These are phyloP conservation scores for Pseudopleuronectes americanus DNA, from an alignment of 2,797 vertebrate genomes.

Conservation along the genomic window DNA sequence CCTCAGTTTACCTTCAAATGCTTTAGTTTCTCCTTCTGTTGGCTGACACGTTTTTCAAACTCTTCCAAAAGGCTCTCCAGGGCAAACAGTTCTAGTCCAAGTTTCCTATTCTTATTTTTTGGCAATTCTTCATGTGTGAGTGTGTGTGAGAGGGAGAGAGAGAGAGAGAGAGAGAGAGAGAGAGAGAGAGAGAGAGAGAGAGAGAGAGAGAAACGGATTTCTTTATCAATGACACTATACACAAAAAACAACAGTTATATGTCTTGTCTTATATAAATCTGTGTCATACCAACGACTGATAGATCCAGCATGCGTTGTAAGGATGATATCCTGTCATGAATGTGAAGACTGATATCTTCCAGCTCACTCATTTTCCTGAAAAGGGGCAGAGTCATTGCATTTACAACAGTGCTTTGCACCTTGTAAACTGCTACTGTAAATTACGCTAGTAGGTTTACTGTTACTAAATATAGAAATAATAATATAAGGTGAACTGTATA, in stretches of 20 bases:
- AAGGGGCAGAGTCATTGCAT: background rate
- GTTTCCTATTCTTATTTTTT: constrained; percentile 55
- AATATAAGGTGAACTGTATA: too few relatives aligned
- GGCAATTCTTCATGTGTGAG: constrained; percentile 50
- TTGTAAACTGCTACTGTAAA: background rate
- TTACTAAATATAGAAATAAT: too few relatives aligned
- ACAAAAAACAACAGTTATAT: background rate
- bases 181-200: background rate
- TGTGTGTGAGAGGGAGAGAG: background rate
- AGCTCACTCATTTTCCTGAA: constrained; percentile 67
- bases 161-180: background rate
- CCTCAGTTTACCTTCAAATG: constrained; percentile 62
- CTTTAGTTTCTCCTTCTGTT: constrained; percentile 55
- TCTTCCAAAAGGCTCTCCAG: constrained; percentile 60
- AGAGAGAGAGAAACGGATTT: background rate
- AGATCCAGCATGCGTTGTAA: constrained; percentile 63
- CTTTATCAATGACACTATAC: too few relatives aligned
- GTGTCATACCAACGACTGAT: constrained; percentile 52
- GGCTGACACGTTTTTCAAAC: constrained; percentile 57
- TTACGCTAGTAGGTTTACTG: too few relatives aligned
- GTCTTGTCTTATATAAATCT: background rate
- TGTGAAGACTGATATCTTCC: constrained; percentile 51
- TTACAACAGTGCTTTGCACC: background rate
- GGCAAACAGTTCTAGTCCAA: constrained; percentile 53
- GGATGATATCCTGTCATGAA: constrained; percentile 60